Evolutionary conservation across 2,797 vertebrate species (phyloP), one percentile per base, ranked within the genome.

Genomic region (Poeciliopsis turneri): DNA sequence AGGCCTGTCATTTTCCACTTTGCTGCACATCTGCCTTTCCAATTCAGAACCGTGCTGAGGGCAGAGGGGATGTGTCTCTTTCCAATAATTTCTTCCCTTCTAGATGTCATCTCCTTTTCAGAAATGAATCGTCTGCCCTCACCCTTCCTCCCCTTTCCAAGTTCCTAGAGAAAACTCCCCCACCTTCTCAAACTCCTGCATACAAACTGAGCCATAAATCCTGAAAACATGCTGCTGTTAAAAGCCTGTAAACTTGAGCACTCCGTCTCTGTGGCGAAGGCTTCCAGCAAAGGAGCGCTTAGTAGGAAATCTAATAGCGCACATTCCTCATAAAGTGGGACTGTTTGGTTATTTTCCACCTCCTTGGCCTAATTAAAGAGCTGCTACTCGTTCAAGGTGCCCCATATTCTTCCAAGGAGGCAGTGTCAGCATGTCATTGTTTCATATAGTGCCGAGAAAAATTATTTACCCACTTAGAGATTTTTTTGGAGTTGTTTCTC

Each of bases 341-440:
- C 87, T 89, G 83, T 91, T 88, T 92, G 82, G 88, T 90, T 92
- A 90, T 89, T 92, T 88, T 86, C 88, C 87, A 76, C 89, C 89
- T 92, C 91, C 87, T 92, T 91, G 84, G 88, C 92, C 94, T 93
- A 91, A 92, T 95, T 95, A 94, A 91, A 90, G 71, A 80, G 77
- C 88, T 83, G 86, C 91, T 94, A 92, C 89, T 80, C 81, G 87
- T 90, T 92, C 91, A 92, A 93, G 92, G 90, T 93, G 93, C 87
- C 92, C 91, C 85, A 88, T 84, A 89, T 92, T 90, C 69, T 84
- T 89, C 72, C 70, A 82, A 41, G 6, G 71, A 91, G 83, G 68
- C 72, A 41, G 77, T 64, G 78, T 88, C 77, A 72, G 84, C 80
- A 77, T 89, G 84, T 86, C 82, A 74, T 81, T 84, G 45, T 88